phyloP scores from a whole-genome alignment of 2,888 invertebrate genomes.

The Nezara viridula region DNA sequence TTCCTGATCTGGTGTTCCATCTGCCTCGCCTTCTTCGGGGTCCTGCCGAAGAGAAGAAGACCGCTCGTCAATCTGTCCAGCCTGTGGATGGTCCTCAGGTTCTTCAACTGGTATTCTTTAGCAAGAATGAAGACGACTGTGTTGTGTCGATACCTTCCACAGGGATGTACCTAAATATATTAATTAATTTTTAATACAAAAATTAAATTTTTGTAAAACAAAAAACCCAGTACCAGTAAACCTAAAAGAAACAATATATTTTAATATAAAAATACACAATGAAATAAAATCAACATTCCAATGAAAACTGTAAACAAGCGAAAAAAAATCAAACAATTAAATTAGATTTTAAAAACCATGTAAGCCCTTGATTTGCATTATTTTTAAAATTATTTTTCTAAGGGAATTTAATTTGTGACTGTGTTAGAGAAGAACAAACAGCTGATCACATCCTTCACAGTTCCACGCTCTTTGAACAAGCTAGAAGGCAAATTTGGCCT shows the following conservation, averaged over 20 bases:
- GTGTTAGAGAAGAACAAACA: too few relatives aligned
- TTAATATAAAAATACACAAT: background rate
- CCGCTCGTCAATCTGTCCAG: constrained; percentile 97
- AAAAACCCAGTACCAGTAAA: background rate
- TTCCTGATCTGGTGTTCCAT: constrained; percentile 96
- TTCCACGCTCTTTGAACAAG: too few relatives aligned
- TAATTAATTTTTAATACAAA: background rate
- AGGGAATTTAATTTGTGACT: too few relatives aligned
- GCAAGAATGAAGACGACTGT: constrained; percentile 96
- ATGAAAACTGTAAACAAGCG: background rate
- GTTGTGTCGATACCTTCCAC: constrained; percentile 97
- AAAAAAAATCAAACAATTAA: background rate
- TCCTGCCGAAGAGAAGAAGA: constrained; percentile 91
- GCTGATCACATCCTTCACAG: too few relatives aligned
- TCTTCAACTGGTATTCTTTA: constrained; percentile 94
- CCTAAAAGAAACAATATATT: background rate
- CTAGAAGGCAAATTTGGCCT: too few relatives aligned
- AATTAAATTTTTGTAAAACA: background rate
- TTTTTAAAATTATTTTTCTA: background rate
- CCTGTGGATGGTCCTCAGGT: constrained; percentile 93
- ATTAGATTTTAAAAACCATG: background rate
- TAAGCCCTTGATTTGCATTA: constrained; percentile 27
- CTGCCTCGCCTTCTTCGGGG: constrained; percentile 92
- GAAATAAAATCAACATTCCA: background rate
- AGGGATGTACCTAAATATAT: constrained; percentile 88